Base-by-base conservation (phyloP, 2,797 vertebrate genomes). In the Squalus acanthias region DNA sequence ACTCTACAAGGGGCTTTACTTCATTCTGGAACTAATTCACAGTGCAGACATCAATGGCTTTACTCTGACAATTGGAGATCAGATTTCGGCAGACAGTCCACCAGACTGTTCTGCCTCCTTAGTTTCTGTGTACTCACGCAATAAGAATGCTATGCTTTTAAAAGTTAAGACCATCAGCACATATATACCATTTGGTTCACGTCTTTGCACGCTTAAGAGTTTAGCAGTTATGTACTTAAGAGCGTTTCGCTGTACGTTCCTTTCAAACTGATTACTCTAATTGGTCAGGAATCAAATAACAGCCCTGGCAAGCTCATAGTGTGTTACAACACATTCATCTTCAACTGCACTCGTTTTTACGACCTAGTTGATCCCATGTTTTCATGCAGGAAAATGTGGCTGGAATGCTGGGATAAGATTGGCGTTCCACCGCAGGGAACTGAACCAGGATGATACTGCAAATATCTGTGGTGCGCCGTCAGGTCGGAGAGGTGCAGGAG, bases 11-110 rank as follows among this genome's bases (percentile, higher is more conserved):
- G 63, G 63, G 39, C 65, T 24, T 93, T 69, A 46, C 17, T 93
- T 46, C 63, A 69, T 46, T 67, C 91, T 93, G 91, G 91, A 24
- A 93, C 91, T 67, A 39, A 93, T 93, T 69, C 91, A 91, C 57
- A 24, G 46, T 50, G 82, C 39, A 91, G 29, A 91, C 65, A 39
- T 93, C 39, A 39, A 10, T 67, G 91, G 63, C 65, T 93, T 93
- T 24, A 67, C n/a, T 67, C 79, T 93, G 63, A 93, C 65, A 93
- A 93, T 46, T 69, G 8, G 63, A 46, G 91, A 69, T 67, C 8
- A 69, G 65, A 10, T 26, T 93, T 69, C 91, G 39, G 10, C 17
- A 93, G 63, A 93, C 91, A 39, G 39, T 39, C 39, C 39, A 46
- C 33, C n/a, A 63, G 60, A n/a, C 33, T 91, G 88, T 63, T 17